Base-by-base conservation (phyloP, 1,140 invertebrate genomes). In the Sminthurinus signatus region DNA sequence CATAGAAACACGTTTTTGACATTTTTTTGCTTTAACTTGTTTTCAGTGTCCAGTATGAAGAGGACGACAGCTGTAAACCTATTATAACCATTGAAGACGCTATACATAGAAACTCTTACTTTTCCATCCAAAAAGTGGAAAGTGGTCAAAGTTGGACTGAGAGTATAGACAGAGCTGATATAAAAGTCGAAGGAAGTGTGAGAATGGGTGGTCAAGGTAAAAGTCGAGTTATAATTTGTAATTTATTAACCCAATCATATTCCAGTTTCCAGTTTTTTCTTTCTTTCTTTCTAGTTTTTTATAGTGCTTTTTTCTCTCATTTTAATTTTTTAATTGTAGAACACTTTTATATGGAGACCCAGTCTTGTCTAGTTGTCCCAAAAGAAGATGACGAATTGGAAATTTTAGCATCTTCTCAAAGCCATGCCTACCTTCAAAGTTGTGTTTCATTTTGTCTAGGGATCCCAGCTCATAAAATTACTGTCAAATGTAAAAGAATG, bases 281-380 rank as follows among this genome's bases (percentile, higher is more conserved):
- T n/a, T n/a, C n/a, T n/a, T n/a, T n/a, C n/a, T n/a, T n/a, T n/a
- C n/a, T n/a, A n/a, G n/a, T n/a, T n/a, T n/a, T n/a, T n/a, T n/a
- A n/a, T n/a, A n/a, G n/a, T n/a, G n/a, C n/a, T n/a, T n/a, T n/a
- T n/a, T n/a, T n/a, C n/a, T n/a, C n/a, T n/a, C n/a, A n/a, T n/a
- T n/a, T n/a, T n/a, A n/a, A n/a, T n/a, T n/a, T n/a, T n/a, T n/a
- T n/a, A n/a, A n/a, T n/a, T 73, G n/a, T n/a, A 23, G 79, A 82
- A 62, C 82, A 83, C 72, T 83, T 83, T 67, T 83, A 83, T 70
- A 67, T 83, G 70, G 82, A 83, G 70, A 80, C 80, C 15, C 75
- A 81, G 25, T 60, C 73, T 2, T 69, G 73, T 44, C 59, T 80
- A 15, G 79, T 73, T 15, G 74, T 79, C 42, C 82, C 81, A 5